phyloP scores from a whole-genome alignment of 2,888 invertebrate genomes.

The Leptothorax acervorum region DNA sequence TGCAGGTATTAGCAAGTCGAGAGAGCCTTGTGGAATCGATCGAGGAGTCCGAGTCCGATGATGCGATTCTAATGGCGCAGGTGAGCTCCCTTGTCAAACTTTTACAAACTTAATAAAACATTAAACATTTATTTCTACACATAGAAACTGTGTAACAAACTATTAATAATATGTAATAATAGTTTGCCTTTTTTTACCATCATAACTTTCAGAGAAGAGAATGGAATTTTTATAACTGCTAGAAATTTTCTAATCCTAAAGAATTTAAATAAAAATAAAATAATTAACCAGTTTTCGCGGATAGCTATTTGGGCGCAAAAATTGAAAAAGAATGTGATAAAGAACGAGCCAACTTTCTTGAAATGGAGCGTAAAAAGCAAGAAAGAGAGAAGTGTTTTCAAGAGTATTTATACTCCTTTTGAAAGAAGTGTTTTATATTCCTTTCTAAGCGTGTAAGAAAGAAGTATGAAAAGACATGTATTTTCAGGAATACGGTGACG shows the following conservation, averaged over 20 bases:
- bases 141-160: background rate
- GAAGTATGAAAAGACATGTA: background rate
- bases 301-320: background rate
- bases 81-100: conserved; percentile 83
- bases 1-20: conserved; percentile 92
- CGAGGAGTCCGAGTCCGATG: conserved; percentile 92
- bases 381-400: background rate
- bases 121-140: background rate
- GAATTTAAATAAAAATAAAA: background rate
- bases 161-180: background rate
- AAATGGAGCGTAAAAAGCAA: background rate
- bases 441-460: background rate
- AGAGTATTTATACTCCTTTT: too few relatives aligned
- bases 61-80: conserved; percentile 92
- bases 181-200: background rate
- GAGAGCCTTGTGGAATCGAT: conserved; percentile 91
- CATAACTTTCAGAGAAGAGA: background rate
- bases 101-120: background rate
- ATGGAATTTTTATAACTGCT: background rate
- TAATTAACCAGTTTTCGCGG: background rate
- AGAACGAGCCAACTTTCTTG: background rate
- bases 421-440: background rate
- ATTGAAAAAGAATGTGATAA: background rate
- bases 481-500: conserved; percentile 86
- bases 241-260: background rate